A percentile compares a stretch with the other conserved stretches of the same genome.
Evolutionary conservation across 2,888 invertebrate species (phyloP).

Genomic region (Clusia tigrina): DNA sequence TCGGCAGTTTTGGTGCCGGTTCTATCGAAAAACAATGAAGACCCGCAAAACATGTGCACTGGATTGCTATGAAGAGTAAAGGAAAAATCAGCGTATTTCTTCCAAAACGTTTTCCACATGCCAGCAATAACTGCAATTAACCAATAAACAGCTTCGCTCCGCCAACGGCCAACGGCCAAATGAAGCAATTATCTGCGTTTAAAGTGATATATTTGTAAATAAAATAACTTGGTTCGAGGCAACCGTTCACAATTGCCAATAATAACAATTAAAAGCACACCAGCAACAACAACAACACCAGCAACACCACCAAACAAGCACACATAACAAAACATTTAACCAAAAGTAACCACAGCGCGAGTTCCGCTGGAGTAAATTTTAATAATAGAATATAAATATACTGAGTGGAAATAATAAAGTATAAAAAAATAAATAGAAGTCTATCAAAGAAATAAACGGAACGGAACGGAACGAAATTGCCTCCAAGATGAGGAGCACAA

Average conservation of each 20-base stretch:
- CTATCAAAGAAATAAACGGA: neutral
- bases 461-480: constrained; percentile 13
- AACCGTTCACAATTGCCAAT: no score
- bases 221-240: constrained; percentile 12
- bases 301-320: constrained; percentile 41
- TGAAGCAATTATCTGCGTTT: constrained; percentile 52
- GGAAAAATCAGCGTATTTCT: no score
- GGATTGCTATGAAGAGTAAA: no score
- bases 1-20: no score
- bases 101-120: no score
- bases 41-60: no score
- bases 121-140: no score
- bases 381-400: neutral
- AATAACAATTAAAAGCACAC: no score
- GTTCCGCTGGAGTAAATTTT: constrained; percentile 30
- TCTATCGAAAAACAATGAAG: no score
- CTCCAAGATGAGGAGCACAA: no score
- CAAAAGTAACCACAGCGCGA: no score
- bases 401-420: neutral
- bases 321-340: constrained; percentile 6
- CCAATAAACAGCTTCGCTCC: constrained; percentile 2
- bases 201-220: constrained; percentile 19
- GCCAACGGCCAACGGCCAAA: constrained; percentile 34
- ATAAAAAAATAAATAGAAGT: neutral
- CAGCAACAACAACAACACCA: no score